Base-by-base conservation (phyloP, 2,888 invertebrate genomes). In the Chrysodeixis includens region DNA sequence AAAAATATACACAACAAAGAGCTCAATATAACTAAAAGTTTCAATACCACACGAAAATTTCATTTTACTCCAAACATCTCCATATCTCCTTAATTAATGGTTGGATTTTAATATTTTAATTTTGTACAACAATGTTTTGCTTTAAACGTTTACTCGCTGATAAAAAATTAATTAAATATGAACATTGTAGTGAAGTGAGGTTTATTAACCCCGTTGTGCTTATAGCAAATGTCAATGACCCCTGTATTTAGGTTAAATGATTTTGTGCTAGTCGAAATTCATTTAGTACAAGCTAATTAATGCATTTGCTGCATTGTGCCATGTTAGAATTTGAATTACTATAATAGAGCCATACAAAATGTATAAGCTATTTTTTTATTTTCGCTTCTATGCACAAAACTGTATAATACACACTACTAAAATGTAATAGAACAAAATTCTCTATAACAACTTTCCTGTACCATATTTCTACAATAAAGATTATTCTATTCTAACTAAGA, bases 91-190 rank as follows among this genome's bases (percentile, higher is more conserved):
- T 35, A 46, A 61, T 49, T 56, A 46, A n/a, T 56, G 46, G 20
- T 52, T 12, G 18, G 10, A 10, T 12, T 16, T 65, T 52, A 55
- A 44, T 53, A 46, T 58, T 62, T 59, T 46, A 58, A 59, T 56
- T 58, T 57, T 26, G 20, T 46, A 20, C 49, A 26, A 44, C 20
- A 49, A 58, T 22, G 51, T 30, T 52, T 61, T 69, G 56, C 62
- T 64, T 53, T 8, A 56, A 51, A n/a, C 22, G n/a, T 12, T 30
- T 35, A 53, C 32, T 8, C 40, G 53, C 52, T 59, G 64, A 66
- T 78, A 67, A 72, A 78, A 73, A 69, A 1, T 40, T 70, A 74
- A 65, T 71, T 65, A 74, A 71, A 76, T 57, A 60, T 56, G 51
- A 64, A 65, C 60, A 44, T 35, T 65, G 16, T 16, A 35, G 54